These are phyloP conservation scores for Acanthosoma haemorrhoidale DNA, from an alignment of 2,888 invertebrate species.

Conservation along the genomic window DNA sequence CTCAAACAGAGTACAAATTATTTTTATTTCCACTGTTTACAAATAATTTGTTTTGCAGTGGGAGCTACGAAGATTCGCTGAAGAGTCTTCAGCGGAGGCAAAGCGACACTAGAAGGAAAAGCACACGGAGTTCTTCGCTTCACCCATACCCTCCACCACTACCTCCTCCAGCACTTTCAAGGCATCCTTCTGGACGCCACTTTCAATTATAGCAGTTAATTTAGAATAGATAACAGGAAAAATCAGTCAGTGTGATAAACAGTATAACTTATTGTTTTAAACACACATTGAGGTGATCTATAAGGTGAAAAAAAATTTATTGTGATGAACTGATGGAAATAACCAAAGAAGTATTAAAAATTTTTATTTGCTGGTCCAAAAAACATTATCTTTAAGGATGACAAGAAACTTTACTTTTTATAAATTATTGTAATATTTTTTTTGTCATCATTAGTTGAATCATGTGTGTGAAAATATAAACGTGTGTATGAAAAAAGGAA, in stretches of 20 bases:
- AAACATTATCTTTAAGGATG: too few relatives aligned
- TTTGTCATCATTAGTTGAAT: too few relatives aligned
- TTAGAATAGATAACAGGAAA: too few relatives aligned
- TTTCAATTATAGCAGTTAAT: slow-evolving; percentile 1
- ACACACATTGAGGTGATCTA: background rate
- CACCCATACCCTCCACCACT: slow-evolving; percentile 29
- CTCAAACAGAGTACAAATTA: too few relatives aligned
- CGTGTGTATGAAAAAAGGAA: too few relatives aligned
- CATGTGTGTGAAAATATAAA: too few relatives aligned
- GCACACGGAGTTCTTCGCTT: slow-evolving; percentile 21
- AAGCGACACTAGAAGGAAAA: slow-evolving; percentile 38
- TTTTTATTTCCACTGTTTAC: too few relatives aligned
- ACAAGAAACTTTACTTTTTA: too few relatives aligned
- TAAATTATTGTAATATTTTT: too few relatives aligned
- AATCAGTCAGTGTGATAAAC: background rate
- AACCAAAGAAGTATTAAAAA: background rate
- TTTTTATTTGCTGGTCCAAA: too few relatives aligned
- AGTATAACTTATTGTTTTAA: background rate
- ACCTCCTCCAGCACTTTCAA: slow-evolving; percentile 22
- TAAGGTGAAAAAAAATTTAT: background rate
- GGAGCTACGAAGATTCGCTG: slow-evolving; percentile 75
- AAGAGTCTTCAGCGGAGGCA: slow-evolving; percentile 57
- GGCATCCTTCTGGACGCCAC: slow-evolving; percentile 23
- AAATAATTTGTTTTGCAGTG: too few relatives aligned
- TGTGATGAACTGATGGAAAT: background rate